Base-by-base conservation (phyloP, 2,113 vertebrate genomes). In the Chaetops frenatus region DNA sequence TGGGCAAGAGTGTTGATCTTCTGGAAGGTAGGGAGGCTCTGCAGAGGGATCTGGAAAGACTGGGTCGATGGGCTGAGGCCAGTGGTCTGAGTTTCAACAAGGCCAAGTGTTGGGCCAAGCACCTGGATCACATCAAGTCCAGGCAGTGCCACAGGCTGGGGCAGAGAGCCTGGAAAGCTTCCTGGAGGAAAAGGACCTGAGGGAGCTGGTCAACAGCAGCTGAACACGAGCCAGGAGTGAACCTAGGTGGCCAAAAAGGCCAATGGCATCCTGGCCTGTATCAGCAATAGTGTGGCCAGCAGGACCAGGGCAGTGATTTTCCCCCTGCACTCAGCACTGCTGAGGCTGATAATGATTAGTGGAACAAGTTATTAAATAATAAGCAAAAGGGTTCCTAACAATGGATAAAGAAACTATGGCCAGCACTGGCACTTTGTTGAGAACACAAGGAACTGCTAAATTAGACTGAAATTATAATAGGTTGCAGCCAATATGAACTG, bases 41-140 rank as follows among this genome's bases (percentile, higher is more conserved):
- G 2, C 24, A 72, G 28, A 40, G 13, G 28, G 28, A 27, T 19
- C 53, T 67, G 53, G 33, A 62, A 33, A 24, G 21, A 21, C 33
- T 67, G 47, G 21, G 24, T 50, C 0, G 0, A 12, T 56, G 33
- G 9, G 1, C 31, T 2, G 3, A 50, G 28, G 35, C 8, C 40
- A 66, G 0, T 2, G 7, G 21, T 38, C 2, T 4, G 51, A 27
- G 8, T 8, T 53, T 70, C n/a, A 42, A 20, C 12, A 28, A 36
- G 58, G 35, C 23, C 1, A 11, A 24, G 17, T 44, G 51, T 2
- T 0, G 0, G 18, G 11, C 11, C 61, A 50, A 48, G 51, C 20
- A 4, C 2, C 18, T 33, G 8, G 2, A 16, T n/a, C 57, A 11
- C 57, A 54, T 36, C 40, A 29, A 22, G 8, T 10, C 15, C 28